Percentiles rank a stretch among this genome's conserved stretches.
phyloP scores from a whole-genome alignment of 2,113 vertebrate species.

The Penelope pileata region DNA sequence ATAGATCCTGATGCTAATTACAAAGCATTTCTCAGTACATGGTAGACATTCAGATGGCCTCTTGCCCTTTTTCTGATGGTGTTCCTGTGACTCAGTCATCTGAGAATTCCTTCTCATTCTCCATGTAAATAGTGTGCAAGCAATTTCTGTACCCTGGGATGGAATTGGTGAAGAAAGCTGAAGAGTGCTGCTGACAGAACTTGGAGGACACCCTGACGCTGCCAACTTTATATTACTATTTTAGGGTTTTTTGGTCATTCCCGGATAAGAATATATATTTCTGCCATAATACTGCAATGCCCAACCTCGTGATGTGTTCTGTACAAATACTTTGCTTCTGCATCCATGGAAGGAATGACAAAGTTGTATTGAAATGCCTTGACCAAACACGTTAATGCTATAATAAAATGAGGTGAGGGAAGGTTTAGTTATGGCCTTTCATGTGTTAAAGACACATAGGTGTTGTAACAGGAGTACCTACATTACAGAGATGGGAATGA shows the following conservation, averaged over 20 bases:
- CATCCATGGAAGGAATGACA: background rate
- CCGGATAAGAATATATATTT: background rate
- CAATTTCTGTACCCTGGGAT: background rate
- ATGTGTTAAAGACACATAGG: background rate
- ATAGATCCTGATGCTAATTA: background rate
- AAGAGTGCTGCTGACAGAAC: background rate
- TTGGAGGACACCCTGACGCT: background rate
- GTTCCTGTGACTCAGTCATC: background rate
- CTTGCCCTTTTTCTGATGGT: background rate
- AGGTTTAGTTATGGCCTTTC: background rate
- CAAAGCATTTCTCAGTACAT: background rate
- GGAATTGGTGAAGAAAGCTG: background rate
- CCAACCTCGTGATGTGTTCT: background rate
- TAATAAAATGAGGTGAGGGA: background rate
- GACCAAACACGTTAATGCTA: background rate
- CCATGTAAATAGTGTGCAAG: background rate
- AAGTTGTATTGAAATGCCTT: background rate
- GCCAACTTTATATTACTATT: background rate
- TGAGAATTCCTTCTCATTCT: background rate
- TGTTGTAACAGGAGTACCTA: background rate
- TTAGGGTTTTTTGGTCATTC: background rate
- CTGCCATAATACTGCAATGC: background rate
- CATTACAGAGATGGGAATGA: accelerated
- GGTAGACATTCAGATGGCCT: background rate
- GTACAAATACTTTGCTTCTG: background rate